phyloP scores from a whole-genome alignment of 2,888 invertebrate genomes.

The Himalopsyche japonica region DNA sequence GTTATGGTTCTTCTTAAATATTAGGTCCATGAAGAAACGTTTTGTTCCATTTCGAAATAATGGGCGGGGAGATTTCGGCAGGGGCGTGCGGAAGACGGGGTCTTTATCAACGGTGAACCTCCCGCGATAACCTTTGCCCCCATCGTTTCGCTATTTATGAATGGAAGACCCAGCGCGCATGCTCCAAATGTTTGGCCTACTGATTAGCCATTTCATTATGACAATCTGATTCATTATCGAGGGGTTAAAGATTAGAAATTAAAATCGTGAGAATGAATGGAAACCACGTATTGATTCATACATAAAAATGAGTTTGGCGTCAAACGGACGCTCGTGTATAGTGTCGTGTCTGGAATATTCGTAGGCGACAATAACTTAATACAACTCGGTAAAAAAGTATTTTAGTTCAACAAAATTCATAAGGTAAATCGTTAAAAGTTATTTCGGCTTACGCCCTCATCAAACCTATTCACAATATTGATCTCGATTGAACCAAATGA shows the following conservation, averaged over 20 bases:
- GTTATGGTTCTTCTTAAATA: too few species aligned
- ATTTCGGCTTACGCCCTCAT: too few species aligned
- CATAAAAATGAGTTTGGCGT: too few species aligned
- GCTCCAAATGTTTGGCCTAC: background rate
- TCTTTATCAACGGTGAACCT: background rate
- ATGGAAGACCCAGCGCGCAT: background rate
- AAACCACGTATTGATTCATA: background rate
- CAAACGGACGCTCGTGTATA: too few species aligned
- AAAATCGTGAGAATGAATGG: background rate
- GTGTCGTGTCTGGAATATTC: too few species aligned
- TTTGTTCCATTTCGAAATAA: background rate
- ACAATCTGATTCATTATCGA: background rate
- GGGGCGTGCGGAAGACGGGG: background rate
- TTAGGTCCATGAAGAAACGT: too few species aligned
- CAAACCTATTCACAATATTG: too few species aligned
- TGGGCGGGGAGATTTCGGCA: background rate
- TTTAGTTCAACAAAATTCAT: too few species aligned
- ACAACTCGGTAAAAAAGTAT: too few species aligned
- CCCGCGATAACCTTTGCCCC: background rate
- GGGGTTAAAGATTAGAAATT: background rate
- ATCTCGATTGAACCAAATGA: too few species aligned
- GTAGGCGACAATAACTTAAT: too few species aligned
- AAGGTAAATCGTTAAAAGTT: too few species aligned
- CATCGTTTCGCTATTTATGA: background rate
- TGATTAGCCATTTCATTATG: background rate